Base-by-base conservation (phyloP, 2,113 vertebrate species). In the Heterotilapia buettikoferi region DNA sequence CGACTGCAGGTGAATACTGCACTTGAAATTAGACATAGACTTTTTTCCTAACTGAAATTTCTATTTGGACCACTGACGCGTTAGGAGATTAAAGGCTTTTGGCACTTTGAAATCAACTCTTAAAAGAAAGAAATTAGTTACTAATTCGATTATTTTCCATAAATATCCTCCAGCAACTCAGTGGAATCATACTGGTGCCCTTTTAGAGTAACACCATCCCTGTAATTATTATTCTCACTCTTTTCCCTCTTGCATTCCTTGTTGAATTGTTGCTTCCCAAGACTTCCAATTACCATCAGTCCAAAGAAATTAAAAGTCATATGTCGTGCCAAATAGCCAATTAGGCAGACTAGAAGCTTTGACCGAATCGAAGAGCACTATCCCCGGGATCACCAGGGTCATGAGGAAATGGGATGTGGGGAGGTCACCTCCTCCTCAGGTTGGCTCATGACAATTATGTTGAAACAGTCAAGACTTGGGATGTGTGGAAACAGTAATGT, bases 281-380 rank as follows among this genome's bases (percentile, higher is more conserved):
- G 86, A 91, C 85, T 79, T 88, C 84, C 90, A 92, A 93, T 95
- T 92, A 86, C 76, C 16, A 54, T 68, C 61, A 71, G 14, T 92
- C 85, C 57, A 84, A 86, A 92, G 84, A 84, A 89, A 94, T 92
- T 85, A 89, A 87, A 82, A 91, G 88, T 92, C 89, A 79, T 90
- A 82, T 85, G 86, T 87, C 8, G 68, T 84, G 59, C 89, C 89
- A 84, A 84, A 88, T 82, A 76, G 82, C 92, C 92, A 94, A 93
- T 94, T 93, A 94, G 88, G 18, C 26, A 68, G 88, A 21, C 86
- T 36, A 82, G 66, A 80, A 84, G 83, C 79, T 81, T 52, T 80
- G 87, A 90, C 84, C 84, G 63, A 29, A 88, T 91, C 13, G 54
- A 43, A 84, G 84, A 82, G 80, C 57, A 11, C 31, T 16, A 81